phyloP scores from a whole-genome alignment of 2,888 invertebrate genomes.

The Scrobipalpa atriplicella region DNA sequence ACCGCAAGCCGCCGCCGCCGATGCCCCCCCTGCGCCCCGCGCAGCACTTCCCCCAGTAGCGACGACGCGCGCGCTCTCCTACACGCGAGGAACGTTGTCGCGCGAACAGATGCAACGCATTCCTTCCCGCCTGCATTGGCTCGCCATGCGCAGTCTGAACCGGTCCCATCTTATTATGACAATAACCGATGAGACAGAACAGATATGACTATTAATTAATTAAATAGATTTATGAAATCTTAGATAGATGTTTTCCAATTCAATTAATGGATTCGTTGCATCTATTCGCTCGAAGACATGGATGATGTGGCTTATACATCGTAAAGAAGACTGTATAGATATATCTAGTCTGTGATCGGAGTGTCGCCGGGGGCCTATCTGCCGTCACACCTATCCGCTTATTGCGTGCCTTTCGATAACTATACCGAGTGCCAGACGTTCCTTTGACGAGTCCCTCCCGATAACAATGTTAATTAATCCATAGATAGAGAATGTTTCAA shows the following conservation, averaged over 20 bases:
- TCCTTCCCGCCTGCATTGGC: conserved; percentile 1
- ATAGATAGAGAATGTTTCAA: conserved; percentile 14
- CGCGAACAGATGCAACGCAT: conserved; percentile 26
- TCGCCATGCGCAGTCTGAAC: not conserved
- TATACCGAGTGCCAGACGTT: conserved; percentile 69
- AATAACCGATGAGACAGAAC: not conserved
- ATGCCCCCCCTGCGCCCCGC: conserved; percentile 58
- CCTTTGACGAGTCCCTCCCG: conserved; percentile 54
- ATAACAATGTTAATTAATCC: conserved; percentile 14
- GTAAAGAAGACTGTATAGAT: conserved; percentile 77
- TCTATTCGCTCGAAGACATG: conserved; percentile 54
- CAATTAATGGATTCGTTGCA: conserved; percentile 39
- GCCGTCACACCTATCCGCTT: conserved; percentile 80
- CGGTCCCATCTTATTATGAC: conserved; percentile 3
- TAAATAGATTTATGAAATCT: conserved; percentile 17
- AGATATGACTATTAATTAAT: not conserved
- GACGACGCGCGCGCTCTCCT: conserved; percentile 38
- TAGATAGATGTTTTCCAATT: conserved; percentile 7
- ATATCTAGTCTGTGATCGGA: conserved; percentile 82
- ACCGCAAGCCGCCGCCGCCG: conserved; percentile 62
- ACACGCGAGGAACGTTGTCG: conserved; percentile 34
- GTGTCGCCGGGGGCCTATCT: conserved; percentile 79
- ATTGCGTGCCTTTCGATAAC: conserved; percentile 79
- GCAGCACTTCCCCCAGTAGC: conserved; percentile 57
- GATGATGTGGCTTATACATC: conserved; percentile 65